Conservation (phyloP, 2,113 vertebrate genomes). For the Aptenodytes patagonicus region DNA sequence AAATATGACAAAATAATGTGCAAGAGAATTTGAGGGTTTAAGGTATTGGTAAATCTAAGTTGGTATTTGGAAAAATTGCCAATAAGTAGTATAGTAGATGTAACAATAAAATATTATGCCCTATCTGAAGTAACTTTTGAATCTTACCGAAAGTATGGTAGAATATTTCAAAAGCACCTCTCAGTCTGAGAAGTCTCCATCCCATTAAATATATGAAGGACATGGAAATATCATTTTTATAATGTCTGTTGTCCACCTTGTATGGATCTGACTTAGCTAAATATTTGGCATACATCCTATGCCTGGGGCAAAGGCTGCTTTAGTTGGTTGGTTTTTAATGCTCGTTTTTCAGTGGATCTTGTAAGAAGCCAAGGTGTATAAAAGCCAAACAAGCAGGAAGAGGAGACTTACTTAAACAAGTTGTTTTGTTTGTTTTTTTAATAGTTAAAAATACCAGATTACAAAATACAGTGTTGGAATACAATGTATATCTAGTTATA, state of each 20-base stretch:
- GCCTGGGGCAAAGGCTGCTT: neutral
- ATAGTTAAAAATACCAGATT: neutral
- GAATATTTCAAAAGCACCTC: neutral
- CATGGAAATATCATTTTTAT: neutral
- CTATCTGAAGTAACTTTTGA: neutral
- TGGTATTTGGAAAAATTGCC: neutral
- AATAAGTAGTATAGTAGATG: neutral
- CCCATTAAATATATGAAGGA: neutral
- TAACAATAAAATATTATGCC: neutral
- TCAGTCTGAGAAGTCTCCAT: neutral
- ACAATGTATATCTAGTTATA: neutral
- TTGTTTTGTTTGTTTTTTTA: neutral
- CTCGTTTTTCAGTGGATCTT: neutral
- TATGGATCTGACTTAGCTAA: neutral
- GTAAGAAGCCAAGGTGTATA: neutral
- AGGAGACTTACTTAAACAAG: neutral
- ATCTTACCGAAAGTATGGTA: neutral
- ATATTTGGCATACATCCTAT: neutral
- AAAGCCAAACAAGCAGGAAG: neutral
- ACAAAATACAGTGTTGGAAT: neutral
- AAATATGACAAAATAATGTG: neutral
- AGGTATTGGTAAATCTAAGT: neutral
- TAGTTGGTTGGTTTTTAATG: neutral
- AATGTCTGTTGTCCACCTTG: neutral
- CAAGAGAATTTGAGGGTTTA: neutral